A percentile compares a stretch with the other conserved stretches of the same genome.
Evolutionary conservation across 2,888 invertebrate species (phyloP).

Genomic region (Thelaira solivaga): DNA sequence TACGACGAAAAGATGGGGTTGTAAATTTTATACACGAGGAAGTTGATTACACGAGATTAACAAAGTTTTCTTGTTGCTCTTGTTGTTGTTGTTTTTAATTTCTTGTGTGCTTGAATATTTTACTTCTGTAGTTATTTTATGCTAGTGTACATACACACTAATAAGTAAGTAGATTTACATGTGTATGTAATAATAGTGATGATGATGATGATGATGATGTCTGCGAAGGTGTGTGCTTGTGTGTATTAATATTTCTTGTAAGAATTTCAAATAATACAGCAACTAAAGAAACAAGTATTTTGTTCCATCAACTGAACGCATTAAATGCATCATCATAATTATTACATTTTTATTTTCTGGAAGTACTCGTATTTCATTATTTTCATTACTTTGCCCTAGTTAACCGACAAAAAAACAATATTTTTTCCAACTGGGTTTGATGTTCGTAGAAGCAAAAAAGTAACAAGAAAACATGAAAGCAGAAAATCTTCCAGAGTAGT

Average conservation of each 20-base stretch:
- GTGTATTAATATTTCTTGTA: not conserved
- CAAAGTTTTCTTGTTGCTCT: conserved; percentile 14
- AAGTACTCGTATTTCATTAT: conserved; percentile 3
- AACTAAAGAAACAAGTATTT: conserved; percentile 23
- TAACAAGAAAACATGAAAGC: not conserved
- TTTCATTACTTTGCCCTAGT: conserved; percentile 16
- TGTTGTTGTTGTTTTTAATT: not conserved
- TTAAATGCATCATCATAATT: conserved; percentile 7
- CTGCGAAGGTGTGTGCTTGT: not conserved
- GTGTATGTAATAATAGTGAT: not conserved
- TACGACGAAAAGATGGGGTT: conserved; percentile 44
- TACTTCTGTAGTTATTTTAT: conserved; percentile 44
- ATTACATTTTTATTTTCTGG: conserved; percentile 1
- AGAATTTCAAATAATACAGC: not conserved
- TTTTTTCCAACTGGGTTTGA: conserved; percentile 29
- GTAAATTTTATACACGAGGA: conserved; percentile 49
- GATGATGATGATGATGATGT: too few species aligned
- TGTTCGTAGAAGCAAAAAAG: not conserved
- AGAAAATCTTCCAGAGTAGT: too few species aligned
- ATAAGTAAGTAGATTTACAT: not conserved
- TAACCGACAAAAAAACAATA: too few species aligned
- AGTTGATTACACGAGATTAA: conserved; percentile 44
- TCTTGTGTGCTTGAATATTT: not conserved
- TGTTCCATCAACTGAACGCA: not conserved
- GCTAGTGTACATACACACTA: not conserved